Evolutionary conservation across 2,113 vertebrate genomes (phyloP).

Genomic region (Pelusios castaneus): DNA sequence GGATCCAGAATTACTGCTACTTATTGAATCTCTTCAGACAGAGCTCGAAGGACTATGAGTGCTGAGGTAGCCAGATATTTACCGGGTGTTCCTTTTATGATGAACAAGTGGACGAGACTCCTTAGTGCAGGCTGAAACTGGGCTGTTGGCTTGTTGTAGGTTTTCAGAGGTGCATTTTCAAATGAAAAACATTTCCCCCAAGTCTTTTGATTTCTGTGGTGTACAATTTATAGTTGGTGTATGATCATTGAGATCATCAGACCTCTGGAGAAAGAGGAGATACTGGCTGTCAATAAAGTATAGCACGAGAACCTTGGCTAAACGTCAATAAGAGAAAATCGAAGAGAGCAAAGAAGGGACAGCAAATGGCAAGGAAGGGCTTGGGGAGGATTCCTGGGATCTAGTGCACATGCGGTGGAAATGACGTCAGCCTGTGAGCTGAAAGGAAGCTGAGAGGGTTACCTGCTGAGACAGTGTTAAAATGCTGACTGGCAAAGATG

Average conservation of each 20-base stretch:
- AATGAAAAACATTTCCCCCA: background rate
- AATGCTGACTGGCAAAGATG: background rate
- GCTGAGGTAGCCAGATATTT: background rate
- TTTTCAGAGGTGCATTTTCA: too few species aligned
- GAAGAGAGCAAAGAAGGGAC: background rate
- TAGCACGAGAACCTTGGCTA: background rate
- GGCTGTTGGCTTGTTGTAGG: background rate
- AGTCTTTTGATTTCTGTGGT: background rate
- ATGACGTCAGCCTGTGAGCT: fast-evolving
- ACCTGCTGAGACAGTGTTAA: background rate
- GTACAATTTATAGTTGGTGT: background rate
- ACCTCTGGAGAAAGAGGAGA: background rate
- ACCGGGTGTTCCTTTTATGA: fast-evolving
- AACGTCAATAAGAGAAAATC: fast-evolving
- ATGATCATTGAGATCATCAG: background rate
- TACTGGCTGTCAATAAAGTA: background rate
- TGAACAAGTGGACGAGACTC: fast-evolving
- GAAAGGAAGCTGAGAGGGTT: fast-evolving
- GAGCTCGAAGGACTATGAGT: background rate
- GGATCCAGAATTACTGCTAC: background rate
- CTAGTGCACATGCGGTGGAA: fast-evolving
- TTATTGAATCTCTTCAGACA: background rate
- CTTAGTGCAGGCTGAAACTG: fast-evolving
- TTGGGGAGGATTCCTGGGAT: background rate
- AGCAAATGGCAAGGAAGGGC: background rate